Base-by-base conservation (phyloP, 2,797 vertebrate species). In the Eospalax fontanierii region DNA sequence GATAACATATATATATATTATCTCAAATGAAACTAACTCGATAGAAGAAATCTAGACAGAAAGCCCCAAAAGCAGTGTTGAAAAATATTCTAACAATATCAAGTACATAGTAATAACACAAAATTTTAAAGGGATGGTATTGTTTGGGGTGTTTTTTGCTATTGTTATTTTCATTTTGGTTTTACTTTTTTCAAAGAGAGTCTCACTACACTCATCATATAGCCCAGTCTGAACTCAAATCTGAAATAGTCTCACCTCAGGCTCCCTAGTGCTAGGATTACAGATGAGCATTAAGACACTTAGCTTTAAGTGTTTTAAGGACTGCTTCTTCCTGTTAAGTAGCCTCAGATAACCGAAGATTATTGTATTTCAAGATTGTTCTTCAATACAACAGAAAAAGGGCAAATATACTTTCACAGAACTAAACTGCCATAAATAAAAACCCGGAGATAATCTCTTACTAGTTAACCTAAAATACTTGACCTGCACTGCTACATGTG, bases 311-410 rank as follows among this genome's bases (percentile, higher is more conserved):
- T 61, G 22, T 90, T 96, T 87, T 70, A 81, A 68, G 66, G 35
- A 28, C 54, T 84, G 24, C 18, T 96, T 74, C 38, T 75, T 89
- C 35, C 46, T 85, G 28, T 91, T 50, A 18, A 73, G 57, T 76
- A 92, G 30, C n/a, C 19, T 2, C 57, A 83, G 18, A 91, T 88
- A 91, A 91, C 50, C 57, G 76, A 87, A 83, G 38, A 85, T 79
- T 74, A 93, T 66, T 89, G 19, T 84, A 61, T 75, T 11, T 46
- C 88, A 93, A 10, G 68, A 59, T n/a, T n/a, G n/a, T 89, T 90
- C 91, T 71, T 59, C 43, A 95, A 15, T 65, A 57, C 90, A 95
- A 90, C 30, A 63, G 57, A 88, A 92, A 89, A 79, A 89, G 19
- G 40, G 15, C 3, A 87, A 40, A 87, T 61, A 94, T 59, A 94